Evolutionary conservation across 2,113 vertebrate species (phyloP), one percentile per base, ranked within the genome.

Genomic region (Archilochus colubris): DNA sequence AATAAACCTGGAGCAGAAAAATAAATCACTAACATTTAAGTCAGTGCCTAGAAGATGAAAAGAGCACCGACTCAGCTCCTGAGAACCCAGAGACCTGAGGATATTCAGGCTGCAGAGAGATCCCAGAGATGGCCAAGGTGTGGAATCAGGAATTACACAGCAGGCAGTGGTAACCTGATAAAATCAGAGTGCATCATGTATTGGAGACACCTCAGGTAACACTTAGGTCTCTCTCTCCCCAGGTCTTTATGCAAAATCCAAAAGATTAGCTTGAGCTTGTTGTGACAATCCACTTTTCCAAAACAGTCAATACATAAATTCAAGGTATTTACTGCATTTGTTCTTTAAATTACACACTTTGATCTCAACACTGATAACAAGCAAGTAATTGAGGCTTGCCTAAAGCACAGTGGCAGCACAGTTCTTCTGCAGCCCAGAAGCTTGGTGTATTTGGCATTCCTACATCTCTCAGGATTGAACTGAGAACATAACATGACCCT

Each of bases 251-350:
- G 82, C 84, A 79, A 68, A 92, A 82, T 8, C 79, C 69, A 57
- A 19, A 50, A 74, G 73, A 92, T 84, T 8, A 86, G 62, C 66
- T 78, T 1, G 43, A 90, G 82, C 64, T 88, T 91, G 95, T 85
- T 30, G 50, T 7, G 75, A 79, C 94, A 82, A 88, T 31, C n/a
- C 53, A 22, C 72, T 53, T 58, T 55, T 63, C 61, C 16, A 44
- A 40, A 72, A 75, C 62, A 85, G 50, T 2, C 82, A 14, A 43
- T 12, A 73, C 55, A 44, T 9, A 66, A 89, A 82, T 82, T 58
- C 89, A 59, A 91, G 84, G 86, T 48, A 88, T 94, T 94, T 63
- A 33, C 59, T 55, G 86, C 82, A 85, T 92, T 96, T 89, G 91
- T 93, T 93, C 89, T 73, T 31, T 13, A 53, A 87, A 78, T 58